phyloP scores from a whole-genome alignment of 1,140 invertebrate genomes.

The Bombus polaris region DNA sequence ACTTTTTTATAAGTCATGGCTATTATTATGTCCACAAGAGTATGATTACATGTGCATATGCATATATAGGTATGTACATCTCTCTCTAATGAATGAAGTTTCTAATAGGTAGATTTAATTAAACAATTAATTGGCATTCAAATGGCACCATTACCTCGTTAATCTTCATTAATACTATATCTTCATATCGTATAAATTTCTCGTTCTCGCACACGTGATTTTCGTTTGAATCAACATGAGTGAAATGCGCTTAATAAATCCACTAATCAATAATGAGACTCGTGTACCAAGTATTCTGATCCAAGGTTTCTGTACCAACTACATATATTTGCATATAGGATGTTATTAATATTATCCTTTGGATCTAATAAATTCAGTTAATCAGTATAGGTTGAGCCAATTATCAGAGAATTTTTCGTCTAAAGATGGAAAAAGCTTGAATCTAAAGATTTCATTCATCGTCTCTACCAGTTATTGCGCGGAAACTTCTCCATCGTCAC shows the following conservation, averaged over 20 bases:
- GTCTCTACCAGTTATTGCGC: no score
- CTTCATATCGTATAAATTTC: not conserved
- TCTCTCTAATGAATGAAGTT: not conserved
- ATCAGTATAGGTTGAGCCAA: no score
- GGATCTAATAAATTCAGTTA: no score
- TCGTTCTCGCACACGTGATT: not conserved
- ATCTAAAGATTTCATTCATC: no score
- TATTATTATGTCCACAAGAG: no score
- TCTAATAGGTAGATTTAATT: not conserved
- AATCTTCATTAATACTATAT: not conserved
- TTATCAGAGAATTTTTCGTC: no score
- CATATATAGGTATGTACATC: not conserved
- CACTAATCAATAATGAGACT: not conserved
- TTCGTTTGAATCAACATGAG: not conserved
- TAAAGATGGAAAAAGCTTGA: no score
- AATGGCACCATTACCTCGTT: not conserved
- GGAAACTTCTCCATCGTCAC: not conserved
- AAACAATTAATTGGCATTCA: slow-evolving; percentile 2
- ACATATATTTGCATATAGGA: no score
- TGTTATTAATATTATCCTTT: no score
- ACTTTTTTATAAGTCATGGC: no score
- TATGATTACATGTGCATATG: not conserved
- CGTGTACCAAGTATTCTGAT: not conserved
- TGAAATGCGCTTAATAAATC: not conserved
- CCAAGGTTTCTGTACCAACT: not conserved